Conservation (phyloP, 2,797 vertebrate genomes). For the Pseudochirops cupreus region DNA sequence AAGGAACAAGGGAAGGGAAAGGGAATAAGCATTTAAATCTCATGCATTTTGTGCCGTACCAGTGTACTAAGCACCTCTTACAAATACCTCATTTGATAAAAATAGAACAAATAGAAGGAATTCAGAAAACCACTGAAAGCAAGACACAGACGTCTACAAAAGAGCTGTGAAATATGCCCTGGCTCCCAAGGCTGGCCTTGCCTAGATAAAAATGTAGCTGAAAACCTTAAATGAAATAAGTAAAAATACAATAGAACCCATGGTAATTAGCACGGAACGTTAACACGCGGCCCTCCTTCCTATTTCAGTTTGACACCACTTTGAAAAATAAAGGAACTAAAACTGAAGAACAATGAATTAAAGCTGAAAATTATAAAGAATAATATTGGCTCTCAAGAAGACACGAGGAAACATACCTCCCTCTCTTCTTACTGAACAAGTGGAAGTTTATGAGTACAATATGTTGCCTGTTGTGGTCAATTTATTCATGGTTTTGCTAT, state of each 20-base stretch:
- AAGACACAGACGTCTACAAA: not conserved
- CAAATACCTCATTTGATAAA: not conserved
- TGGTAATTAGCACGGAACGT: not conserved
- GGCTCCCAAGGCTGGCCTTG: not conserved
- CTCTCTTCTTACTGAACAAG: not conserved
- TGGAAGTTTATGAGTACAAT: not conserved
- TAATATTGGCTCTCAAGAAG: not conserved
- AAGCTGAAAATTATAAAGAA: not conserved
- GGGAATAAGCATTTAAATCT: not conserved
- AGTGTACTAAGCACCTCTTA: not conserved
- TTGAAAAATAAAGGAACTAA: not conserved
- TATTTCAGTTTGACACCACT: not conserved
- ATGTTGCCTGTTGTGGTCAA: not conserved
- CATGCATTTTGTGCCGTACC: not conserved
- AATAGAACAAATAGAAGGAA: not conserved
- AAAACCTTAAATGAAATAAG: not conserved
- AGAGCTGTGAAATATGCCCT: not conserved
- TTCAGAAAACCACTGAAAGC: not conserved
- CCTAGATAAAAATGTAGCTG: not conserved
- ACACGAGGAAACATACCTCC: not conserved
- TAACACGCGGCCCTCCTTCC: not conserved
- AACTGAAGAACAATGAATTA: not conserved
- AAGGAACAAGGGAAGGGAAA: not conserved
- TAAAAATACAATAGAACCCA: not conserved
- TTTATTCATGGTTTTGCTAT: not conserved